These are phyloP conservation scores for Sphaerodactylus townsendi DNA, from an alignment of 2,113 vertebrate genomes.

Conservation along the genomic window DNA sequence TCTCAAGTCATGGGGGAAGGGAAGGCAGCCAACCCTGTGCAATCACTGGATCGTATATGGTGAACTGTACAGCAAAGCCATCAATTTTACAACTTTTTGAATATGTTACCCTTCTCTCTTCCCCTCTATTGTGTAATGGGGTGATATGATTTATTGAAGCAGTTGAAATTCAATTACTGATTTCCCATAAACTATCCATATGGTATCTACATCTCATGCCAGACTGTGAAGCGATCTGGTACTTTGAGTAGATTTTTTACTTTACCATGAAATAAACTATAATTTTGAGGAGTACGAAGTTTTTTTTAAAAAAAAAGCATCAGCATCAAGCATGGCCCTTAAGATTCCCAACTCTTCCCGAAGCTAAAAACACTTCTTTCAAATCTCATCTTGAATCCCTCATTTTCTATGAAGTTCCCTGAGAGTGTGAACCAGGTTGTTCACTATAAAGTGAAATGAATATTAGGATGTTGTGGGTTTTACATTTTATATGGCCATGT, in stretches of 20 bases:
- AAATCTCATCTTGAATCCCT: neutral
- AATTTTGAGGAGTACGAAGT: slow-evolving; percentile 53
- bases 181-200: slow-evolving; percentile 68
- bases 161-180: slow-evolving; percentile 64
- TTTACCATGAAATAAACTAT: slow-evolving; percentile 40
- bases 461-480: too few relatives aligned
- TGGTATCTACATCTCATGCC: slow-evolving; percentile 46
- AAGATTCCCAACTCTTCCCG: neutral
- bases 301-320: neutral
- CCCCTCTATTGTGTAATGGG: slow-evolving; percentile 53
- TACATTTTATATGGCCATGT: too few relatives aligned
- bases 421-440: neutral
- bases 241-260: slow-evolving; percentile 33
- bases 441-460: neutral
- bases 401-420: neutral
- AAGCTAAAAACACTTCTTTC: neutral
- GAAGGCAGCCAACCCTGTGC: slow-evolving; percentile 27
- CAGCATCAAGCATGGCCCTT: slow-evolving; percentile 10
- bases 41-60: slow-evolving; percentile 7
- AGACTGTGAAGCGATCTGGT: slow-evolving; percentile 48
- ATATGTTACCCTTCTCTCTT: slow-evolving; percentile 33
- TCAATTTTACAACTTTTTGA: slow-evolving; percentile 65
- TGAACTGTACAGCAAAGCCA: slow-evolving; percentile 39
- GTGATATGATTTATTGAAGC: slow-evolving; percentile 57
- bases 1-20: neutral